phyloP scores from a whole-genome alignment of 2,888 invertebrate species.

The Watsonalla binaria region DNA sequence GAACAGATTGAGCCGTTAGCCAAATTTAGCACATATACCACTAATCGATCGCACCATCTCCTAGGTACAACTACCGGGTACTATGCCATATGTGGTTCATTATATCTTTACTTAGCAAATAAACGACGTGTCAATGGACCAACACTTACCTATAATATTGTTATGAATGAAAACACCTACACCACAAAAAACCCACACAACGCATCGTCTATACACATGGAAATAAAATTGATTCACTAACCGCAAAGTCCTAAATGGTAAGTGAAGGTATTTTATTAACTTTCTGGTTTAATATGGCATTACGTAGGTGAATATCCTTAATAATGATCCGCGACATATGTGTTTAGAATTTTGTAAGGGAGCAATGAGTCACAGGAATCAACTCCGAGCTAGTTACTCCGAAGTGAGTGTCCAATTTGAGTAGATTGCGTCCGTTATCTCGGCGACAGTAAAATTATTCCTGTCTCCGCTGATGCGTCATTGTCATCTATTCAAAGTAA shows the following conservation, averaged over 20 bases:
- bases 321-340: too few species aligned
- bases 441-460: neutral
- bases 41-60: neutral
- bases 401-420: constrained; percentile 16
- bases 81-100: too few species aligned
- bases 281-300: too few species aligned
- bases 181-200: too few species aligned
- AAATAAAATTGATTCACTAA: neutral
- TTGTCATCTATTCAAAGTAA: constrained; percentile 3
- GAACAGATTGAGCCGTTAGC: constrained; percentile 45
- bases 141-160: too few species aligned
- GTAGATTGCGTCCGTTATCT: constrained; percentile 13
- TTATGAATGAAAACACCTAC: too few species aligned
- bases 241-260: neutral
- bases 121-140: too few species aligned
- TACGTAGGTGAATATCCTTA: too few species aligned
- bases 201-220: neutral
- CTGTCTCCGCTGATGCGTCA: constrained; percentile 14
- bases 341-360: neutral
- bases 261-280: too few species aligned
- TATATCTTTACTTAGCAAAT: too few species aligned
- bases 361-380: constrained; percentile 16
- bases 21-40: constrained; percentile 11
- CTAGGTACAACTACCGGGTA: neutral
- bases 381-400: constrained; percentile 7